A percentile compares a stretch with the other conserved stretches of the same genome.
These are phyloP conservation scores for Caenorhabditis latens DNA, from an alignment of 1,140 invertebrate species.

Conservation along the genomic window DNA sequence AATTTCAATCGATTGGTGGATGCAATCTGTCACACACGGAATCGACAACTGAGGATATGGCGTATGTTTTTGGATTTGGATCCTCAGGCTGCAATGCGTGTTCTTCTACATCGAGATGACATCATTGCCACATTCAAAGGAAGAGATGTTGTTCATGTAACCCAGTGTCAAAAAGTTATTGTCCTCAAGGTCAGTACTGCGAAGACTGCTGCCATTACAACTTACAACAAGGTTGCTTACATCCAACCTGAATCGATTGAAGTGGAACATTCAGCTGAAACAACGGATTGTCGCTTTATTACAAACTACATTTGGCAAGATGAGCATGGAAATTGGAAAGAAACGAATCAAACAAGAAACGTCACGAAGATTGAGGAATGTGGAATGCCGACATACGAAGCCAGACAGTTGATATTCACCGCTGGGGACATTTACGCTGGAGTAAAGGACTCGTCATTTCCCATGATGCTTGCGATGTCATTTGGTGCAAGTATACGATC, in stretches of 20 bases:
- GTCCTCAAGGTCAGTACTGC: too few species aligned
- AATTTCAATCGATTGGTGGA: slow-evolving; percentile 8
- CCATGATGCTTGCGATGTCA: neutral
- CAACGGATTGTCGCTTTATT: neutral
- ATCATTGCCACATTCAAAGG: slow-evolving; percentile 18
- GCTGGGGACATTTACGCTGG: neutral
- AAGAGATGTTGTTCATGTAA: neutral
- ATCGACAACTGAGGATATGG: neutral
- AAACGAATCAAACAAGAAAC: neutral
- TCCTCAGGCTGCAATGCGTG: slow-evolving; percentile 1
- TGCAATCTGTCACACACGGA: neutral
- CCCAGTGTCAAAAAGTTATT: neutral
- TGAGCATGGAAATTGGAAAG: slow-evolving; percentile 1
- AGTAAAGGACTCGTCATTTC: neutral
- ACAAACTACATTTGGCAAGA: slow-evolving; percentile 1
- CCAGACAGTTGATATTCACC: neutral
- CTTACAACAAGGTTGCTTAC: neutral
- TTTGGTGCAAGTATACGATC: neutral
- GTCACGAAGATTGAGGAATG: neutral
- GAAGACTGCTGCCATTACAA: neutral
- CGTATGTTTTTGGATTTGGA: neutral
- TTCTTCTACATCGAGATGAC: slow-evolving; percentile 20
- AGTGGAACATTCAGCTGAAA: neutral
- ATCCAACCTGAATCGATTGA: neutral
- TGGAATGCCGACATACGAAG: neutral